Conservation (phyloP, 1,140 invertebrate species). For the Doryteuthis pealeii region DNA sequence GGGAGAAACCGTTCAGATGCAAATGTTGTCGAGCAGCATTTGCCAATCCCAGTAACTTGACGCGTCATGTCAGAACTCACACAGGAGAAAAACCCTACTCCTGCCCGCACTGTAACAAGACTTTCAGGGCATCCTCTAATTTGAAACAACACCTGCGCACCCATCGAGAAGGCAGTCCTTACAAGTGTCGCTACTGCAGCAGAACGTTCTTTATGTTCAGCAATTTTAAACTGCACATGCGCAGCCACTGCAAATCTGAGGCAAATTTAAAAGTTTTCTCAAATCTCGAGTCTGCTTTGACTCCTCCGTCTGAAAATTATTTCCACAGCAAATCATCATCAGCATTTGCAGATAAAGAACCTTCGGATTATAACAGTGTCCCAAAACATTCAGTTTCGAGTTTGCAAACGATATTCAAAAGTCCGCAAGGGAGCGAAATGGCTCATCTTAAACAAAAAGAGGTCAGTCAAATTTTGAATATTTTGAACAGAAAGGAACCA, state of each 20-base stretch:
- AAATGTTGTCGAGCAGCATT: neutral
- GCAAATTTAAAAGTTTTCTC: neutral
- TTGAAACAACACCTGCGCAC: conserved; percentile 27
- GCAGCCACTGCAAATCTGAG: conserved; percentile 52
- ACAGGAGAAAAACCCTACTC: neutral
- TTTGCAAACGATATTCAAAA: too few species aligned
- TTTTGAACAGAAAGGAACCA: too few species aligned
- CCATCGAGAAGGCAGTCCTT: conserved; percentile 61
- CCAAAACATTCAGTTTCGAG: neutral
- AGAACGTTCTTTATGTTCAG: conserved; percentile 51
- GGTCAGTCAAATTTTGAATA: too few species aligned
- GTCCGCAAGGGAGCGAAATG: too few species aligned
- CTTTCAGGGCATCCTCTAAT: neutral
- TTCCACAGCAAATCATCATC: neutral
- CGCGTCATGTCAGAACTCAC: neutral
- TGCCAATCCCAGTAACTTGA: neutral
- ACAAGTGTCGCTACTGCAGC: conserved; percentile 50
- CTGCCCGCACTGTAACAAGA: neutral
- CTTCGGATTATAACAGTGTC: neutral
- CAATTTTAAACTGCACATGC: conserved; percentile 61
- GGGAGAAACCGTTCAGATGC: conserved; percentile 82
- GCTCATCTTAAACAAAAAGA: too few species aligned
- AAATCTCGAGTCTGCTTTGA: neutral
- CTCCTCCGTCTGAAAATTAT: neutral
- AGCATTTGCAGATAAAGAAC: neutral